Evolutionary conservation across 2,113 vertebrate species (phyloP).

Genomic region (Alces alces): DNA sequence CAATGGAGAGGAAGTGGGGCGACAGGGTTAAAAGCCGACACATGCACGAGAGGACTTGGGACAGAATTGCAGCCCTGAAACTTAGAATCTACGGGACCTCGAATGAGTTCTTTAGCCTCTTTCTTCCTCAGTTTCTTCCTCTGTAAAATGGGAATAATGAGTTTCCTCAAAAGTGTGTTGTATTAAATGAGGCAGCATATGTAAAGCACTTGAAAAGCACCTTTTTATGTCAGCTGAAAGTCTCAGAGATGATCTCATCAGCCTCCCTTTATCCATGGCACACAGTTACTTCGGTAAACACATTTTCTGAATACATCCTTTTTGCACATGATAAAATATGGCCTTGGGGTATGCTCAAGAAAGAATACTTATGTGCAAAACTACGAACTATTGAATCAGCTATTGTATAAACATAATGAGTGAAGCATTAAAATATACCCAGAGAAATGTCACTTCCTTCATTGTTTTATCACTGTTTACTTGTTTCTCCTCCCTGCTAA

Average conservation of each 20-base stretch:
- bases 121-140: background rate
- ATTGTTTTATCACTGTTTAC: background rate
- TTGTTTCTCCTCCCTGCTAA: background rate
- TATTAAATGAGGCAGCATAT: background rate
- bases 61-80: background rate
- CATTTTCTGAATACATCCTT: slow-evolving; percentile 43
- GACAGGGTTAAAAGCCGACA: background rate
- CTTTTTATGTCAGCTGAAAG: background rate
- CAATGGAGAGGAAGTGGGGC: background rate
- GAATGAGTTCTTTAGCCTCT: background rate
- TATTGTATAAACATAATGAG: slow-evolving; percentile 59
- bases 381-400: slow-evolving; percentile 59
- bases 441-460: background rate
- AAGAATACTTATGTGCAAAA: slow-evolving; percentile 37
- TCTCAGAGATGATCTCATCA: background rate
- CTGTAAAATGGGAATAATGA: background rate
- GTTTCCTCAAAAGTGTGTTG: background rate
- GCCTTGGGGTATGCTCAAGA: slow-evolving; percentile 43
- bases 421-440: slow-evolving; percentile 32
- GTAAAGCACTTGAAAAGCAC: background rate
- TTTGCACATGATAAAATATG: slow-evolving; percentile 56
- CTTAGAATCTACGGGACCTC: background rate
- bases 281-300: slow-evolving; percentile 51
- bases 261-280: background rate
- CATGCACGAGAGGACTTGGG: rapidly evolving